These are phyloP conservation scores for Microcebus griseorufus DNA, from an alignment of 2,113 vertebrate genomes.

Conservation along the genomic window DNA sequence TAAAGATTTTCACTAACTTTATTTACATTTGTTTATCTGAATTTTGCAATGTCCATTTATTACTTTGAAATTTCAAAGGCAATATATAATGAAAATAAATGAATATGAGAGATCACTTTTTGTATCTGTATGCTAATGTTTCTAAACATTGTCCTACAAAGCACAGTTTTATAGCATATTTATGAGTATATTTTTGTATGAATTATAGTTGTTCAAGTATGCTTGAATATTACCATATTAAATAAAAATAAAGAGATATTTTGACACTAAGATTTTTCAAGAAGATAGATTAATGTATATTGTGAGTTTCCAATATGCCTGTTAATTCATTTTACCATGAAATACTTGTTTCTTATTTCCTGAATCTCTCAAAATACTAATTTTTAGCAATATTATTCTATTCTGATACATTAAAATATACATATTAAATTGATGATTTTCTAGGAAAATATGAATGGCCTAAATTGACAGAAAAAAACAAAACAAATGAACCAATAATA, in stretches of 20 bases:
- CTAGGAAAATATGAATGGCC: background rate
- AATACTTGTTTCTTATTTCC: background rate
- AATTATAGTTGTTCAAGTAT: background rate
- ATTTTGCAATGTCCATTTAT: background rate
- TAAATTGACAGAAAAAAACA: background rate
- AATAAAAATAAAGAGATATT: background rate
- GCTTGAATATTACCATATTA: background rate
- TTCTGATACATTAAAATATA: background rate
- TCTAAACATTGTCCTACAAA: background rate
- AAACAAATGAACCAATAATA: background rate
- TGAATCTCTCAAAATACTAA: background rate
- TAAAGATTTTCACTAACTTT: background rate
- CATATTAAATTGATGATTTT: background rate
- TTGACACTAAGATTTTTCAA: background rate
- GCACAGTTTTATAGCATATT: background rate
- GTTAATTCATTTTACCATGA: background rate
- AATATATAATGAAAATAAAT: background rate
- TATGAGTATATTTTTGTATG: background rate
- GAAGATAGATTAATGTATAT: background rate
- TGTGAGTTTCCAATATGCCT: background rate
- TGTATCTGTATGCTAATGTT: background rate
- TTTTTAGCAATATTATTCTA: background rate
- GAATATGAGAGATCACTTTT: background rate
- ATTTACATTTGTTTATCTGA: background rate
- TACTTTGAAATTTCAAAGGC: background rate